Evolutionary conservation across 2,888 invertebrate species (phyloP).

Genomic region (Parasteatoda lunata): DNA sequence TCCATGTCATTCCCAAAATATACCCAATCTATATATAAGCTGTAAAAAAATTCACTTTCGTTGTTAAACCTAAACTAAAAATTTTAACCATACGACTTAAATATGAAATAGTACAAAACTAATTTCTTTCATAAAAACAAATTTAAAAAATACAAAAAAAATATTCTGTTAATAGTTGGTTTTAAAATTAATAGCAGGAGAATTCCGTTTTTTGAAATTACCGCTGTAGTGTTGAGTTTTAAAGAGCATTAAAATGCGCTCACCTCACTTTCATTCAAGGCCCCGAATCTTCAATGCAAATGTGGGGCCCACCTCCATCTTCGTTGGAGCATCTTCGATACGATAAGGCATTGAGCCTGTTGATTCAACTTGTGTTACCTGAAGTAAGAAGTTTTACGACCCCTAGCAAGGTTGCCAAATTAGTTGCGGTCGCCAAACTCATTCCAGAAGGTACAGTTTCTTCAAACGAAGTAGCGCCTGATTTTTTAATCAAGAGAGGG

Average conservation of each 20-base stretch:
- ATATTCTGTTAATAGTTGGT: no score
- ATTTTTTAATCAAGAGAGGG: not conserved
- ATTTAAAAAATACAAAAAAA: no score
- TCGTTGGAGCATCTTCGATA: not conserved
- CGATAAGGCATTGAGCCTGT: slow-evolving; percentile 22
- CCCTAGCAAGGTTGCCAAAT: slow-evolving; percentile 15
- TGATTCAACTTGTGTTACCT: slow-evolving; percentile 4
- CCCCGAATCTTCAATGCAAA: slow-evolving; percentile 25
- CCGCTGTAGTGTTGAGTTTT: not conserved
- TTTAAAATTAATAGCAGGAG: not conserved
- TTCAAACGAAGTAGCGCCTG: not conserved
- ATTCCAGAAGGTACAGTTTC: not conserved
- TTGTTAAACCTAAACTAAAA: no score
- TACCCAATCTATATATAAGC: no score
- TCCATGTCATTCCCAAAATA: no score
- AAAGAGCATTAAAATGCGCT: slow-evolving; percentile 10
- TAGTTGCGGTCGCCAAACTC: slow-evolving; percentile 9
- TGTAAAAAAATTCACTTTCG: no score
- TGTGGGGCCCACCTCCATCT: slow-evolving; percentile 3
- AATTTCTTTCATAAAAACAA: no score
- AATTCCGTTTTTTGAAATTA: not conserved
- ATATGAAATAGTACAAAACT: no score
- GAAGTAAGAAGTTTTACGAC: slow-evolving; percentile 7
- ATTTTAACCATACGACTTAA: no score
- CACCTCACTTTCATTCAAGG: slow-evolving; percentile 17